These are phyloP conservation scores for Nyctereutes procyonoides DNA, from an alignment of 2,113 vertebrate species.

Conservation along the genomic window DNA sequence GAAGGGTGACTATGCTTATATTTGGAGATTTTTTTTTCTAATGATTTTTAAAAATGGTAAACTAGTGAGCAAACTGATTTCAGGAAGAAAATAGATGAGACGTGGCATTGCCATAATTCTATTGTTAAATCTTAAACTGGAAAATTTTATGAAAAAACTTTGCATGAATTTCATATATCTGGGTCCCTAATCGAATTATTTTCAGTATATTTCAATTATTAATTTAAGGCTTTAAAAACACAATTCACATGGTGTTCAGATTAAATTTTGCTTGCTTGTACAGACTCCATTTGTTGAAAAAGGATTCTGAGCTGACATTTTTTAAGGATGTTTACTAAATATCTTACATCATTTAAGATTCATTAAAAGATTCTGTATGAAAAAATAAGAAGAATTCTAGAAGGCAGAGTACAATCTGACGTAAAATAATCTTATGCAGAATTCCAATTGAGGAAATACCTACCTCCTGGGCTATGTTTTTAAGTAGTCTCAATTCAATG, in stretches of 20 bases:
- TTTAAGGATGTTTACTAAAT: neutral
- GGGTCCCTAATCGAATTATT: neutral
- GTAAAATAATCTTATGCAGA: conserved; percentile 43
- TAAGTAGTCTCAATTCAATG: neutral
- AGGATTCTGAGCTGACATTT: conserved; percentile 17
- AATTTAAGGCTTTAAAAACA: conserved; percentile 19
- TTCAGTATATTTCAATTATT: neutral
- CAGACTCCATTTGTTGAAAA: neutral
- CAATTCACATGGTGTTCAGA: neutral
- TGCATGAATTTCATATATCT: neutral
- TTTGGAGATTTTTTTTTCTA: neutral
- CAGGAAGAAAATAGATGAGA: neutral
- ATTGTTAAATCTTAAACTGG: neutral
- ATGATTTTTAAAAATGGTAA: neutral
- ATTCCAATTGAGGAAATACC: neutral
- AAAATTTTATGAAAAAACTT: neutral
- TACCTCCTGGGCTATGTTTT: neutral
- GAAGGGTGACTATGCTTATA: neutral
- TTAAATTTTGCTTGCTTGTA: conserved; percentile 5
- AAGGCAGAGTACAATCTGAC: neutral
- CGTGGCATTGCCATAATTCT: neutral
- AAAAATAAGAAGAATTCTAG: neutral
- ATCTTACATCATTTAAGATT: neutral
- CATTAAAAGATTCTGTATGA: neutral
- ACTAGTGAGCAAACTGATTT: neutral